A percentile compares a stretch with the other conserved stretches of the same genome.
These are phyloP conservation scores for Cherax quadricarinatus DNA, from an alignment of 1,140 invertebrate genomes.

Conservation along the genomic window DNA sequence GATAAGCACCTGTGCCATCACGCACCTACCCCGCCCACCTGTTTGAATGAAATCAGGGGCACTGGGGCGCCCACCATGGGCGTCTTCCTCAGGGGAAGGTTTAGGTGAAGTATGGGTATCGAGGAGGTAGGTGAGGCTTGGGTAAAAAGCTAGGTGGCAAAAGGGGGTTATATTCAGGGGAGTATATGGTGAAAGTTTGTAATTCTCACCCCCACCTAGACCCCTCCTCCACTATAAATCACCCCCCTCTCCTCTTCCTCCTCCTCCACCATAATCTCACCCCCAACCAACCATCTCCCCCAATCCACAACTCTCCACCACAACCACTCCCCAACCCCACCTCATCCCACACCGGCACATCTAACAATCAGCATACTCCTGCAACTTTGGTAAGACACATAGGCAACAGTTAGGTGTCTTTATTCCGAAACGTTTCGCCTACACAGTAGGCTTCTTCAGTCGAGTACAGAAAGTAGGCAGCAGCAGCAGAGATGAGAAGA, in stretches of 20 bases:
- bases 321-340: not conserved
- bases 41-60: conserved; percentile 37
- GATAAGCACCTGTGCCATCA: conserved; percentile 28
- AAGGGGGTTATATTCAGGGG: too few species aligned
- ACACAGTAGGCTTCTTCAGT: too few species aligned
- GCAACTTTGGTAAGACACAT: too few species aligned
- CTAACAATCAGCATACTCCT: too few species aligned
- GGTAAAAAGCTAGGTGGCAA: too few species aligned
- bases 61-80: not conserved
- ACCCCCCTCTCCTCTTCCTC: not conserved
- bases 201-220: not conserved
- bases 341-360: not conserved
- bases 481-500: too few species aligned
- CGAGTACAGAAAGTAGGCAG: too few species aligned
- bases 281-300: not conserved
- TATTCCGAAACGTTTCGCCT: too few species aligned
- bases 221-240: too few species aligned
- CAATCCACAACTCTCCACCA: not conserved
- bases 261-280: not conserved
- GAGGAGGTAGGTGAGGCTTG: too few species aligned
- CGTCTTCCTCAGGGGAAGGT: not conserved
- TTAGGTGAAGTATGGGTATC: not conserved
- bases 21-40: not conserved
- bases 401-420: too few species aligned
- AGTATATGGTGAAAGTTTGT: too few species aligned